Evolutionary conservation across 2,113 vertebrate species (phyloP).

Genomic region (Brachyistius frenatus): DNA sequence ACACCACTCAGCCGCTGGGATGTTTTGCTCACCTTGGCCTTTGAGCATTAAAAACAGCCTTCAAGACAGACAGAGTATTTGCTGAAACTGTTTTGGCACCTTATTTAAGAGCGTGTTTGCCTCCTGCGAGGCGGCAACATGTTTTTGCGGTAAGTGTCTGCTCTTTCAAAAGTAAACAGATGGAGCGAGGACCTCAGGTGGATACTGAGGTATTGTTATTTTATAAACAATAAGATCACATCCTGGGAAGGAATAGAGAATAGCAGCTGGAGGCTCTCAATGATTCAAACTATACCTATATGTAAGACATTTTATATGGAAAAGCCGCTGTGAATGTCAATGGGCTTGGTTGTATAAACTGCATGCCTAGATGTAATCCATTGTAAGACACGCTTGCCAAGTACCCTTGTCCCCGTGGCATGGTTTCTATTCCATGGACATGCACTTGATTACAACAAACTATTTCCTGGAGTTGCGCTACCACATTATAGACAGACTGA

Average conservation of each 20-base stretch:
- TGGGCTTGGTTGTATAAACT: constrained; percentile 53
- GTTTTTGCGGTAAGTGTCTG: constrained; percentile 14
- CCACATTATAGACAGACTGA: constrained; percentile 23
- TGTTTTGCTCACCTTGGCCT: constrained; percentile 33
- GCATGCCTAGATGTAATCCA: constrained; percentile 35
- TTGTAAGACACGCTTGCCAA: constrained; percentile 47
- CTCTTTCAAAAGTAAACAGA: constrained; percentile 50
- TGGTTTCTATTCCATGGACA: constrained; percentile 15
- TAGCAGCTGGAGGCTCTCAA: constrained; percentile 47
- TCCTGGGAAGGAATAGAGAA: constrained; percentile 17
- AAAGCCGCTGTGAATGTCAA: constrained; percentile 42
- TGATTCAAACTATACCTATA: constrained; percentile 44
- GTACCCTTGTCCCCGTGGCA: constrained; percentile 24
- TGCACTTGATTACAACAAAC: constrained; percentile 25
- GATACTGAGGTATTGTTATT: constrained; percentile 57
- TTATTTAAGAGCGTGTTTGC: constrained; percentile 44
- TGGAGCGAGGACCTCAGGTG: constrained; percentile 64
- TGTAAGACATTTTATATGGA: constrained; percentile 21
- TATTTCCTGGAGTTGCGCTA: constrained; percentile 36
- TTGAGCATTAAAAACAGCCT: constrained; percentile 59
- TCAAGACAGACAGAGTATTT: constrained; percentile 27
- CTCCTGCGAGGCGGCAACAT: constrained; percentile 28
- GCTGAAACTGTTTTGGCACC: constrained; percentile 48
- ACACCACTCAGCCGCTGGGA: neutral
- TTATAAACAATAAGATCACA: constrained; percentile 65